Evolutionary conservation across 1,140 invertebrate species (phyloP).

Genomic region (Diorhabda carinulata): DNA sequence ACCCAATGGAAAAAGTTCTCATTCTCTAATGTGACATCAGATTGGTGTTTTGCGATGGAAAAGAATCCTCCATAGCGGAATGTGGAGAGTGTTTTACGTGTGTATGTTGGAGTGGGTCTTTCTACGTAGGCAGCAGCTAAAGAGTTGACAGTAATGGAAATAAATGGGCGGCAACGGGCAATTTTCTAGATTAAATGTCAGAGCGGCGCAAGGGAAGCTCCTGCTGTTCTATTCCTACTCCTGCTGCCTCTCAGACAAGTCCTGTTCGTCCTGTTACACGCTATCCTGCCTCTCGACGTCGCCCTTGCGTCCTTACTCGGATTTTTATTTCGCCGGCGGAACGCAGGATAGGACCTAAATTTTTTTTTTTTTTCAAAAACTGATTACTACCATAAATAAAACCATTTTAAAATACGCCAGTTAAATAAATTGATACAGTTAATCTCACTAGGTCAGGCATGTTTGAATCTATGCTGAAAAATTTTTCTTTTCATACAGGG

Average conservation of each 20-base stretch:
- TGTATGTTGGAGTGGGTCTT: neutral
- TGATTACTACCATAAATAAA: no score
- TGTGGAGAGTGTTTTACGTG: conserved; percentile 10
- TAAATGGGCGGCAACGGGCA: conserved; percentile 51
- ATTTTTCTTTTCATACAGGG: no score
- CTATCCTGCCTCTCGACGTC: neutral
- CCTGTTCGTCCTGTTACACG: conserved; percentile 3
- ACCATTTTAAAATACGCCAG: no score
- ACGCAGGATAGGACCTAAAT: no score
- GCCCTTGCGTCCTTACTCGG: neutral
- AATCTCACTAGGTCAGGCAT: no score
- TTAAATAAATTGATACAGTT: no score
- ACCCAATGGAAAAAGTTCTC: conserved; percentile 21
- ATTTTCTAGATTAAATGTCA: conserved; percentile 56
- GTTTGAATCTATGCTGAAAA: no score
- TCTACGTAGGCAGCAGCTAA: conserved; percentile 40
- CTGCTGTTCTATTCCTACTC: conserved; percentile 27
- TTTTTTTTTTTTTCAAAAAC: no score
- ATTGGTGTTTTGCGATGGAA: conserved; percentile 22
- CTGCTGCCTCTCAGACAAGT: conserved; percentile 12
- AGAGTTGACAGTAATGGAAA: conserved; percentile 55
- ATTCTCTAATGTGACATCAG: conserved; percentile 34
- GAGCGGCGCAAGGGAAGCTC: conserved; percentile 40
- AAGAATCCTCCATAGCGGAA: conserved; percentile 7
- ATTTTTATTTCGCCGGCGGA: neutral